Percentiles rank a stretch among this genome's conserved stretches.
These are phyloP conservation scores for Lymantria dispar DNA, from an alignment of 2,888 invertebrate genomes.

Conservation along the genomic window DNA sequence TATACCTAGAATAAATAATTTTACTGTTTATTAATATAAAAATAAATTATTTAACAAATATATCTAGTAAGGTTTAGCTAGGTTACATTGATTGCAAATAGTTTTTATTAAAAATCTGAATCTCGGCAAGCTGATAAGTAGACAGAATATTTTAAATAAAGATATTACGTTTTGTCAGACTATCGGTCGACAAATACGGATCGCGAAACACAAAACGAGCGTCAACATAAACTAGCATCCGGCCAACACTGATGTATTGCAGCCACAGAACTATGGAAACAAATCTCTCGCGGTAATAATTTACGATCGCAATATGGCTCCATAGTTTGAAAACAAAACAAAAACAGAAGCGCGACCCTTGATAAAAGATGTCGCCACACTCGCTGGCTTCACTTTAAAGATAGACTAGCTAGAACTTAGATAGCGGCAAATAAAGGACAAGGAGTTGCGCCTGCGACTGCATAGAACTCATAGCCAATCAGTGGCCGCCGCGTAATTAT, in stretches of 20 bases:
- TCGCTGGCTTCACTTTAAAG: conserved; percentile 65
- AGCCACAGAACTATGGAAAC: conserved; percentile 78
- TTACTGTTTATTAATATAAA: too few species aligned
- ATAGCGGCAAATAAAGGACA: conserved; percentile 53
- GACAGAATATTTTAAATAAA: conserved; percentile 38
- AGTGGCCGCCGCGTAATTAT: conserved; percentile 67
- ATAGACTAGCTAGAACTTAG: conserved; percentile 61
- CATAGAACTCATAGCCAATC: conserved; percentile 55
- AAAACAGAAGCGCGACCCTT: conserved; percentile 66
- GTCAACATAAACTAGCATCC: conserved; percentile 78
- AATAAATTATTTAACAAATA: too few species aligned
- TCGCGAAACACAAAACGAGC: conserved; percentile 67
- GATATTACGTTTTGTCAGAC: conserved; percentile 36
- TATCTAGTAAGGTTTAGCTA: too few species aligned
- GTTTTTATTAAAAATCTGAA: too few species aligned
- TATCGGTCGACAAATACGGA: conserved; percentile 57
- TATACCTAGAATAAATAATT: too few species aligned
- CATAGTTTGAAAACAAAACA: conserved; percentile 70
- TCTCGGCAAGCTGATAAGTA: conserved; percentile 21
- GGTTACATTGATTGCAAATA: too few species aligned
- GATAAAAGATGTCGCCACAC: conserved; percentile 77
- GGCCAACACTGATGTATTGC: conserved; percentile 75
- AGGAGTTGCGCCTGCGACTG: conserved; percentile 49
- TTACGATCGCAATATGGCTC: conserved; percentile 75
- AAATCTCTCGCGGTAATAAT: conserved; percentile 77